Conservation (phyloP, 2,797 vertebrate species). For the Bradypodion ventrale region DNA sequence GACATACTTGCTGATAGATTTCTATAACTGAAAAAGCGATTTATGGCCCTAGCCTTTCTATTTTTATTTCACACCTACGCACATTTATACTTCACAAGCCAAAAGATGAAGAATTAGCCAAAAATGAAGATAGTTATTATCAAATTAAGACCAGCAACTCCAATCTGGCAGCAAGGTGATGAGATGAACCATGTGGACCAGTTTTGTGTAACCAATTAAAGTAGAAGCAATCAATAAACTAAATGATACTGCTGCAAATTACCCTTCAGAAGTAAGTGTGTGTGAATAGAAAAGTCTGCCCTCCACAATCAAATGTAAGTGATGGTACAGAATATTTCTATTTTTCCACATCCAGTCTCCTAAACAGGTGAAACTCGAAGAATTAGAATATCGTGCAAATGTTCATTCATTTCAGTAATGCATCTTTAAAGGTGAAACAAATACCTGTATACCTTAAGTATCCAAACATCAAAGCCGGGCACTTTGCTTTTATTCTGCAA, state of each 20-base stretch:
- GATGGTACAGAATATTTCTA: not conserved
- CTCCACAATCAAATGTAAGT: not conserved
- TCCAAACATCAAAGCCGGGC: not conserved
- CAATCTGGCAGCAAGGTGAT: not conserved
- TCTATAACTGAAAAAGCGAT: fast-evolving
- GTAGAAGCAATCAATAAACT: not conserved
- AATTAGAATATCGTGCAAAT: too few relatives aligned
- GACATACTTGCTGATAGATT: fast-evolving
- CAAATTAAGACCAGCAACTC: not conserved
- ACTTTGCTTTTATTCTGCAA: not conserved
- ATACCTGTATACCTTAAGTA: not conserved
- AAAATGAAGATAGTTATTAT: not conserved
- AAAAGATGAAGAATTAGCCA: fast-evolving
- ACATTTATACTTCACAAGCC: fast-evolving
- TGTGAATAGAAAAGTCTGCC: not conserved
- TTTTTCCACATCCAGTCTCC: not conserved
- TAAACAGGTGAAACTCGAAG: too few relatives aligned
- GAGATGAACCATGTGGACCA: not conserved
- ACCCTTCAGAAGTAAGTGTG: not conserved
- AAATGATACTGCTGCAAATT: not conserved
- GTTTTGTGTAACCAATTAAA: not conserved
- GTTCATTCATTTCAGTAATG: too few relatives aligned
- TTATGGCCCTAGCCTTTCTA: not conserved
- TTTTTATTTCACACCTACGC: not conserved
- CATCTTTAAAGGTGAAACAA: too few relatives aligned